Conservation (phyloP, 2,113 vertebrate genomes). For the Callospermophilus lateralis region DNA sequence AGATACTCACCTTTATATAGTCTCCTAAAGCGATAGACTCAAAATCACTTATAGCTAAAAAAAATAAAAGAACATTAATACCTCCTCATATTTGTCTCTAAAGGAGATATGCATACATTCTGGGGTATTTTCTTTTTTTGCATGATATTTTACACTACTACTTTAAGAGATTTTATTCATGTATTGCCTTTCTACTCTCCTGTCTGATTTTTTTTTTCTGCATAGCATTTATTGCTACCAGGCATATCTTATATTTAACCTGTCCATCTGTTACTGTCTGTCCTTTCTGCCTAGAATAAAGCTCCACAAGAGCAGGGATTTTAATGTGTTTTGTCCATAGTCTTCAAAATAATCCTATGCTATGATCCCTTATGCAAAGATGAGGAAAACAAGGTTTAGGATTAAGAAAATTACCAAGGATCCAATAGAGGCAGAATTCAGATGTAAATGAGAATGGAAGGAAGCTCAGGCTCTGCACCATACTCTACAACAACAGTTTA, state of each 20-base stretch:
- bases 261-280: not conserved
- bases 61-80: not conserved
- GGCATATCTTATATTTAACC: not conserved
- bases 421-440: not conserved
- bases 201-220: not conserved
- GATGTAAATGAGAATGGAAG: not conserved
- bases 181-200: not conserved
- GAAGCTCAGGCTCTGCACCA: not conserved
- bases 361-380: not conserved
- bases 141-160: not conserved
- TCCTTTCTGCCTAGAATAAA: not conserved
- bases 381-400: slow-evolving; percentile 4
- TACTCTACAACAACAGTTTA: not conserved
- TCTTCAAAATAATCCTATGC: not conserved
- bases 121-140: not conserved
- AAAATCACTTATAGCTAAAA: not conserved
- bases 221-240: not conserved
- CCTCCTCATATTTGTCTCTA: not conserved
- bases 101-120: not conserved
- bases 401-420: not conserved
- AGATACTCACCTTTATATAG: not conserved
- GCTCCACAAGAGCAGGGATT: not conserved
- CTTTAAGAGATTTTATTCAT: not conserved
- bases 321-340: not conserved
- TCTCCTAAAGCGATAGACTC: not conserved